Base-by-base conservation (phyloP, 2,888 invertebrate species). In the Trypoxylon attenuatum region DNA sequence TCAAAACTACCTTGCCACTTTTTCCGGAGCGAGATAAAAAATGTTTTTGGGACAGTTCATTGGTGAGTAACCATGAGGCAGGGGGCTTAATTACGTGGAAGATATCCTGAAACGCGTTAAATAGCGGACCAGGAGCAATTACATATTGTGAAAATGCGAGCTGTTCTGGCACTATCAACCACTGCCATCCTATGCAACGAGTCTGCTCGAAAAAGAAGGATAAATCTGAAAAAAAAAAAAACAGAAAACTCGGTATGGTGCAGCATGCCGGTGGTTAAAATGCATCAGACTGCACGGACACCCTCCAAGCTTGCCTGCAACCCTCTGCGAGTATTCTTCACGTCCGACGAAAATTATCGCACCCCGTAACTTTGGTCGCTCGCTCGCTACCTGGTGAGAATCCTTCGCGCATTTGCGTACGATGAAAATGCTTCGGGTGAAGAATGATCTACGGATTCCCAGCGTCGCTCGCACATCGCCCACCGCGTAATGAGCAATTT, bases 61-160 rank as follows among this genome's bases (percentile, higher is more conserved):
- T 55, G 58, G 50, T 67, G 67, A 57, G 55, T 51, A 69, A 61
- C 69, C 66, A 63, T 54, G 43, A 13, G 22, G 21, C 5, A 8
- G 33, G 33, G 25, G 25, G 25, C 25, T 51, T 61, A 64, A 59
- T 64, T 27, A 60, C 60, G 54, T 42, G 18, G 43, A 49, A 16
- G 56, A 45, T 61, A 50, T 55, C 59, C 60, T 42, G 62, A 63
- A 66, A 45, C 65, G 54, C 59, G 70, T 75, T 72, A 72, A 75
- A 72, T 68, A 51, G 66, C 66, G 66, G 61, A 46, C 60, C 63
- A 57, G 63, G 57, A 42, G 63, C 70, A 73, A 73, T 73, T 66
- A 69, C 70, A 67, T 73, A 71, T 71, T 72, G 62, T 55, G 68
- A 60, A 65, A 72, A 72, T 57, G 71, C 61, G 59, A 66, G 59